Percentiles rank a stretch among this genome's conserved stretches.
These are phyloP conservation scores for Rhabditoides inermis DNA, from an alignment of 2,888 invertebrate genomes.

Conservation along the genomic window DNA sequence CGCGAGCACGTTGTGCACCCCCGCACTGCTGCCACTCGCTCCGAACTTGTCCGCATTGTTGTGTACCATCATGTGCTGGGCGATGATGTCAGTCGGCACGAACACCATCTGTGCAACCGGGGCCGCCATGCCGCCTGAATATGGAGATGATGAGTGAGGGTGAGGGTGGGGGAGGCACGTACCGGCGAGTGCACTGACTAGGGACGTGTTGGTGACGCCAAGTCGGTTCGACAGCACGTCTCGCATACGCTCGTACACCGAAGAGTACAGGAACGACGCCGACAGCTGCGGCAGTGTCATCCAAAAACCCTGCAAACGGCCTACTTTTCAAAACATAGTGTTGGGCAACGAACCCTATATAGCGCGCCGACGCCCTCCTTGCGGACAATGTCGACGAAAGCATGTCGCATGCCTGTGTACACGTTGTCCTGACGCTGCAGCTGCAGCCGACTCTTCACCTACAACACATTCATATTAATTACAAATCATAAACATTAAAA, in stretches of 20 bases:
- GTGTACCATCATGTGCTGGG: constrained; percentile 48
- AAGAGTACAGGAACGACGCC: constrained; percentile 48
- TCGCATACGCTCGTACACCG: constrained; percentile 43
- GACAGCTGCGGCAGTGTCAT: constrained; percentile 49
- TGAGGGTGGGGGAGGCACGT: background rate
- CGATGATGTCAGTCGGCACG: constrained; percentile 49
- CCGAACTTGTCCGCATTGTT: constrained; percentile 31
- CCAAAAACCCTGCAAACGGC: constrained; percentile 46
- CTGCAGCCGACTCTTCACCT: constrained; percentile 36
- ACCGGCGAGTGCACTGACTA: constrained; percentile 34
- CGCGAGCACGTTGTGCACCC: constrained; percentile 35
- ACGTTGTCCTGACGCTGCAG: constrained; percentile 46
- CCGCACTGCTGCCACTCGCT: constrained; percentile 32
- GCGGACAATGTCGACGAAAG: constrained; percentile 41
- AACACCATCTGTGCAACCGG: constrained; percentile 43
- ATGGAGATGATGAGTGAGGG: background rate
- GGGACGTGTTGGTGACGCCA: constrained; percentile 28
- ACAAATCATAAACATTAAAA: no score
- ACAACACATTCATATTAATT: no score
- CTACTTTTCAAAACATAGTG: background rate
- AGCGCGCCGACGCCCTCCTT: constrained; percentile 44
- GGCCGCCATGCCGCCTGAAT: constrained; percentile 34
- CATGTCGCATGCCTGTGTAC: constrained; percentile 43
- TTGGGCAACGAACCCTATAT: constrained; percentile 34
- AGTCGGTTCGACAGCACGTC: constrained; percentile 33